phyloP scores from a whole-genome alignment of 2,888 invertebrate species.

The Pogonocherus hispidulus region DNA sequence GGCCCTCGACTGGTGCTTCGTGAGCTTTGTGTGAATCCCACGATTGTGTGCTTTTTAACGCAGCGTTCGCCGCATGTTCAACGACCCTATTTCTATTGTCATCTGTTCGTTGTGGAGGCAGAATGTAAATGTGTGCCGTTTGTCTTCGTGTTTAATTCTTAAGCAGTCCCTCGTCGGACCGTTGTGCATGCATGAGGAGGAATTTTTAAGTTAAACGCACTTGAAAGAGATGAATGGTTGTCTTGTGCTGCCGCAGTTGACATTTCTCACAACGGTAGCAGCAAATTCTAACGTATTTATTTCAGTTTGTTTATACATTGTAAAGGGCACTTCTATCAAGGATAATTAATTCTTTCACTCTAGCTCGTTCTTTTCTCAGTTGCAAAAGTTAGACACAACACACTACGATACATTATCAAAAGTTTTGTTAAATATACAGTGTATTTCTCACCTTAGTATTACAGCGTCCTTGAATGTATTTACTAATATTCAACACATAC shows the following conservation, averaged over 20 bases:
- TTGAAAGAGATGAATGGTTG: background rate
- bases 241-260: background rate
- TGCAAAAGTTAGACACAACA: no score
- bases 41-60: constrained; percentile 45
- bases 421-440: no score
- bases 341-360: no score
- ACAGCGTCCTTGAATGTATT: no score
- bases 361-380: no score
- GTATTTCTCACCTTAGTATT: no score
- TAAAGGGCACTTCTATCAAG: no score
- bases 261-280: background rate
- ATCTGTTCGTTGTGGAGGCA: background rate
- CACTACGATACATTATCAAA: no score
- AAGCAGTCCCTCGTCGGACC: background rate
- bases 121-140: constrained; percentile 21
- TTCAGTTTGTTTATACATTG: no score
- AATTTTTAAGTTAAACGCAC: background rate
- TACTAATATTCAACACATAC: no score
- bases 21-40: constrained; percentile 53
- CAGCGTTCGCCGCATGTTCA: constrained; percentile 11
- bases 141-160: constrained; percentile 14
- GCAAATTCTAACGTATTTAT: no score
- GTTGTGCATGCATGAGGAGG: background rate
- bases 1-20: constrained; percentile 39
- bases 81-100: constrained; percentile 22